These are phyloP conservation scores for Trachymyrmex cornetzi DNA, from an alignment of 1,140 invertebrate species.

Conservation along the genomic window DNA sequence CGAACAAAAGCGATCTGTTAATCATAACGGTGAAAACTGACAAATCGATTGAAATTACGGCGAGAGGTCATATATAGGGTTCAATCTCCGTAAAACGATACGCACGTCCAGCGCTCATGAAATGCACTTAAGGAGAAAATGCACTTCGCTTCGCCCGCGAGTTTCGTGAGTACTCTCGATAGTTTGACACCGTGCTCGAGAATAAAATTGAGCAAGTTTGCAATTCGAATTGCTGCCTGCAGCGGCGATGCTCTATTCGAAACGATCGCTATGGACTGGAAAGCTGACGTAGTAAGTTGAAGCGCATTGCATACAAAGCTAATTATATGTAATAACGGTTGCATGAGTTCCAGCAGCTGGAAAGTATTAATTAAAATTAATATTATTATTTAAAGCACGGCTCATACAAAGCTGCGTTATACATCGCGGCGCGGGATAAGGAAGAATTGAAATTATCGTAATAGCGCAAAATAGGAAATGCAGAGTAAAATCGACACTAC, in stretches of 20 bases:
- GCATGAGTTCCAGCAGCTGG: background rate
- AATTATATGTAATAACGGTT: background rate
- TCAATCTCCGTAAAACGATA: constrained; percentile 40
- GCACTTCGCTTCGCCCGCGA: background rate
- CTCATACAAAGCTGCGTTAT: background rate
- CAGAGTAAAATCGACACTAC: background rate
- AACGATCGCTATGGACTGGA: constrained; percentile 12
- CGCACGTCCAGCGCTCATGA: background rate
- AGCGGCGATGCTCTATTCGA: background rate
- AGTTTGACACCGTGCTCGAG: constrained; percentile 21
- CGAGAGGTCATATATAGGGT: background rate
- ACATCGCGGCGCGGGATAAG: background rate
- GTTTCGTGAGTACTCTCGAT: constrained; percentile 37
- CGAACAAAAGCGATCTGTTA: background rate
- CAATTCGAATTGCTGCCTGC: constrained; percentile 13
- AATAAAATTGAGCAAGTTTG: constrained; percentile 47
- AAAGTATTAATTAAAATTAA: constrained; percentile 36
- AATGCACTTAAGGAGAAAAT: background rate
- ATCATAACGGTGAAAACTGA: background rate
- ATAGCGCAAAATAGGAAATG: background rate
- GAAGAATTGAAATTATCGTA: background rate
- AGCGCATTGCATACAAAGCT: constrained; percentile 23
- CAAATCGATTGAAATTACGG: background rate
- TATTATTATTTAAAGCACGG: background rate
- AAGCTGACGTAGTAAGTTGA: constrained; percentile 29